Evolutionary conservation across 2,888 invertebrate species (phyloP), one percentile per base, ranked within the genome.

Genomic region (Teleogryllus oceanicus): DNA sequence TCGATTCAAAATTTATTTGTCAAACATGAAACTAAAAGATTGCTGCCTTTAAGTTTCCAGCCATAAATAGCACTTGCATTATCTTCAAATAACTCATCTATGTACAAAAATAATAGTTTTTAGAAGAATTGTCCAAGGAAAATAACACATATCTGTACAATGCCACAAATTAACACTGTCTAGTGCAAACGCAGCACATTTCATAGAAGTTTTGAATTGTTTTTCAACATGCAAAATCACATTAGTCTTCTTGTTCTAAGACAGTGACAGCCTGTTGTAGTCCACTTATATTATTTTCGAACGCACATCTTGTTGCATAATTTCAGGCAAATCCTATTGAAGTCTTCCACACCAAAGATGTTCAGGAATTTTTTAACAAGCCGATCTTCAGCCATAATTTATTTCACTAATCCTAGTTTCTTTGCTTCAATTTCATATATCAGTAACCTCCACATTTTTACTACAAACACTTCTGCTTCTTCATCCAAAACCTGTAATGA

Each of bases 351-450:
- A 37, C 37, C 37, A 37, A 37, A 37, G 37, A 37, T 37, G 37
- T 37, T 37, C 0, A 37, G 37, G 37, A 8, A 37, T 37, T 37
- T 37, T 37, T 37, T 37, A 37, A 37, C 37, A 37, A 37, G 37
- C 37, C 5, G 37, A 37, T 37, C 1, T 37, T 37, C 37, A 37
- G 10, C 37, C 62, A 76, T 11, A 76, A 20, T 79, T 81, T 80
- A 82, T 77, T 94, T 95, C 84, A 93, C 93, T 87, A 97, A 90
- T 83, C 97, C 98, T 87, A 95, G 91, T 88, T 97, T 97, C 89
- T 98, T 98, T 81, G 98, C 98, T 90, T 99, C 99, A 84, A 98
- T 96, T 92, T 99, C 99, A 89, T 99, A 99, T 85, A 99, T 99
- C 83, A 99, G 91, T 85, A 99, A 91, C 84, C 99, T 92, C 99